Conservation (phyloP, 2,888 invertebrate species). For the Vanessa cardui region DNA sequence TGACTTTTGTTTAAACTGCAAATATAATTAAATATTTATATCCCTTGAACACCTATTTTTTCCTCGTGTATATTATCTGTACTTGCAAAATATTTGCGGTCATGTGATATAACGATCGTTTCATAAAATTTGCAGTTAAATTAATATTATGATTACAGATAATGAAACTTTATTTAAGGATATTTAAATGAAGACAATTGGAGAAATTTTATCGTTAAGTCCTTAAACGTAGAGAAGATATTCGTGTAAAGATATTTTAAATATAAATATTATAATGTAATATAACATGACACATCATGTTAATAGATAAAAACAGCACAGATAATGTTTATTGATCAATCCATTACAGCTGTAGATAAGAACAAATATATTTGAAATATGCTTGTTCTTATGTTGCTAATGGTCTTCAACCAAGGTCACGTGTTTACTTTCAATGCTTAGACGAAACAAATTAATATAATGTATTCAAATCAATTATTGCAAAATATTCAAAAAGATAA, state of each 20-base stretch:
- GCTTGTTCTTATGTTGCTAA: not conserved
- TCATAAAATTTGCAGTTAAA: too few relatives aligned
- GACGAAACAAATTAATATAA: too few relatives aligned
- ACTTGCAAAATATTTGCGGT: too few relatives aligned
- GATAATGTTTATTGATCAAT: constrained; percentile 4
- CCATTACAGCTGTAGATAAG: not conserved
- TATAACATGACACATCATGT: not conserved
- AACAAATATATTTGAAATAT: not conserved
- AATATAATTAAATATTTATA: not conserved
- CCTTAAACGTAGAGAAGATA: too few relatives aligned
- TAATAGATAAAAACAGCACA: not conserved
- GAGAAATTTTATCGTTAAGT: too few relatives aligned
- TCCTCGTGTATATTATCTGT: too few relatives aligned
- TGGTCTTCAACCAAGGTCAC: not conserved
- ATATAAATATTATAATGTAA: not conserved
- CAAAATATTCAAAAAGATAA: not conserved
- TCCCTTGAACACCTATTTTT: too few relatives aligned
- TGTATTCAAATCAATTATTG: too few relatives aligned
- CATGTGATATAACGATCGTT: too few relatives aligned
- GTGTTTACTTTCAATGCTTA: not conserved
- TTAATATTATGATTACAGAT: too few relatives aligned
- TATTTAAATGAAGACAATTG: too few relatives aligned
- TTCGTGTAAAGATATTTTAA: not conserved
- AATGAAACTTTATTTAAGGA: too few relatives aligned
- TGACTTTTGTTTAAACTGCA: not conserved